Evolutionary conservation across 37 sponge, comb jelly and placozoan genomes (phyloP), one percentile per base, ranked within the genome.

Genomic region (Eunapius fragilis): DNA sequence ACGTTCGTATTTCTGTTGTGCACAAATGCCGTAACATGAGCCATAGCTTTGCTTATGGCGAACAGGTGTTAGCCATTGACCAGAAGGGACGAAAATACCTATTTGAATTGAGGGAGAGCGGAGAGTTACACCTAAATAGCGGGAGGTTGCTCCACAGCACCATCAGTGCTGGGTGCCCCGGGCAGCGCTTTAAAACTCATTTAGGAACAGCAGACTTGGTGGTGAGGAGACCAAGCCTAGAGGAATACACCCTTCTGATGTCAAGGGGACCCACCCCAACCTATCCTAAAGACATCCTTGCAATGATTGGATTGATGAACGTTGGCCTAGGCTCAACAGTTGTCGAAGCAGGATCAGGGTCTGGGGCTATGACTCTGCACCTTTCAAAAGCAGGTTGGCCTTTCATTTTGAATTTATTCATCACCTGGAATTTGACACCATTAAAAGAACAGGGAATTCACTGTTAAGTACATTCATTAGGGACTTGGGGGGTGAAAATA

Each of bases 291-390:
- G 92, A 87, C 72, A 78, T 82, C 0, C 31, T 37, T 31, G 84
- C 84, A 10, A 75, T 87, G 67, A 38, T 93, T 2, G 41, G 75
- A 25, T 72, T 91, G 81, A 37, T 93, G 92, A 85, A 91, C 32
- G 25, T 93, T 5, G 80, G 85, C 2, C 71, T 27, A 45, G 94
- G 94, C 50, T 50, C 83, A 33, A 23, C 32, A 22, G 92, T 93
- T 31, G 12, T 93, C 34, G 94, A 93, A 77, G 85, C 88, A 26
- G 94, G 94, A 2, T 76, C 82, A 26, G 94, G 94, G n/a, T 93
- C 94, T 2, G 93, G 93, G 22, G 80, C 81, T 12, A 77, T 93
- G 81, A 93, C 94, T 23, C 84, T 93, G 22, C 76, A 89, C 37
- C 92, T 93, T 31, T 93, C 94, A 22, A 82, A 84, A 80, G 85